These are phyloP conservation scores for Oreortyx pictus DNA, from an alignment of 2,797 vertebrate genomes.

Conservation along the genomic window DNA sequence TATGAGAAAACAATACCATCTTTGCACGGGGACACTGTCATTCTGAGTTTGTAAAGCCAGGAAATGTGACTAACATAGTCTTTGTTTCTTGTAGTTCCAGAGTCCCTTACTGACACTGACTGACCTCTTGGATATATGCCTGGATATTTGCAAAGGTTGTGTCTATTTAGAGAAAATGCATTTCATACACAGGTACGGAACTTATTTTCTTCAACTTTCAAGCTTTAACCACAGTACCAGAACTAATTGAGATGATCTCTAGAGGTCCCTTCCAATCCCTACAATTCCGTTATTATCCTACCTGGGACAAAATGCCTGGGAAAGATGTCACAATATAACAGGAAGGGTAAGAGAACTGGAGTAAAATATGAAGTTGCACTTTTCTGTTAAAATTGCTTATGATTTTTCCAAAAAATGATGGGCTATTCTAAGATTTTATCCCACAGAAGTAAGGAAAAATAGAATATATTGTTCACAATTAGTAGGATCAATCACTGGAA, in stretches of 20 bases:
- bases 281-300: not conserved
- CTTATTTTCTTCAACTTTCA: not conserved
- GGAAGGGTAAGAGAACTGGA: not conserved
- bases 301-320: not conserved
- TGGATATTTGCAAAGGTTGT: conserved; percentile 82
- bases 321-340: not conserved
- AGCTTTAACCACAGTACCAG: not conserved
- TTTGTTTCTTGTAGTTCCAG: conserved; percentile 69
- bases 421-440: not conserved
- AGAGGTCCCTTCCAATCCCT: too few relatives aligned
- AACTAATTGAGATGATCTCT: not conserved
- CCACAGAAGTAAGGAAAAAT: not conserved
- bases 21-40: not conserved
- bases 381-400: not conserved
- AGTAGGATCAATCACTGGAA: not conserved
- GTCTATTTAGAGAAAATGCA: conserved; percentile 82
- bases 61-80: not conserved
- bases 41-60: not conserved
- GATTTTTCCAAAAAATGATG: not conserved
- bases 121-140: conserved; percentile 80
- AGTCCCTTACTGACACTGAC: conserved; percentile 66
- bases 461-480: not conserved
- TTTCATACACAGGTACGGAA: conserved; percentile 83
- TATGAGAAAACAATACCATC: not conserved
- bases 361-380: not conserved